These are phyloP conservation scores for Burhinus oedicnemus DNA, from an alignment of 2,113 vertebrate species.

Conservation along the genomic window DNA sequence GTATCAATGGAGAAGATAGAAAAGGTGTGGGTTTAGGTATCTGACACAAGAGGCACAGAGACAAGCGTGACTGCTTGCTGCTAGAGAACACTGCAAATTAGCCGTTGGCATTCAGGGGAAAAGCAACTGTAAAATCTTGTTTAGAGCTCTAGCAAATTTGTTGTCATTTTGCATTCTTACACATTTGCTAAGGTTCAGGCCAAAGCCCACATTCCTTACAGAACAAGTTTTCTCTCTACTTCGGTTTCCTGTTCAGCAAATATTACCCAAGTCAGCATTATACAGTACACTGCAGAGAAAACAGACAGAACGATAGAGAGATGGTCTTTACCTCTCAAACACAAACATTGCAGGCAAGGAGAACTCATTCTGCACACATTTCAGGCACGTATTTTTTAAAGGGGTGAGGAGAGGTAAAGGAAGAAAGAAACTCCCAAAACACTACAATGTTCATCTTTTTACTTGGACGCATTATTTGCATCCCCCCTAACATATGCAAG, in stretches of 20 bases:
- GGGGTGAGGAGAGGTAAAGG: not conserved
- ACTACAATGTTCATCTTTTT: conserved; percentile 18
- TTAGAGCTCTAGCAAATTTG: not conserved
- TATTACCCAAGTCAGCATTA: not conserved
- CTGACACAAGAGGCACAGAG: not conserved
- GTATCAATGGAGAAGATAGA: not conserved
- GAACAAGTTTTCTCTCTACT: not conserved
- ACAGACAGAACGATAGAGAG: not conserved
- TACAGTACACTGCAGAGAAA: not conserved
- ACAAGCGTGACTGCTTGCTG: not conserved
- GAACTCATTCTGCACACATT: conserved; percentile 33
- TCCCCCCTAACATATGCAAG: conserved; percentile 54
- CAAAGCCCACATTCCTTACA: not conserved
- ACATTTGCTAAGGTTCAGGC: not conserved
- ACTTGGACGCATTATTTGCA: conserved; percentile 15
- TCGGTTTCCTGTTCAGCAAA: not conserved
- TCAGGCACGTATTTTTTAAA: not conserved
- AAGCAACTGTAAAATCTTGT: not conserved
- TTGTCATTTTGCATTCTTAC: not conserved
- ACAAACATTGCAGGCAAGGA: conserved; percentile 40
- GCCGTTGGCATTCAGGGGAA: not conserved
- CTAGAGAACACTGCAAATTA: not conserved
- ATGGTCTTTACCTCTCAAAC: conserved; percentile 10
- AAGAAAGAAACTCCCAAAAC: not conserved
- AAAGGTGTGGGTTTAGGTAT: not conserved